Evolutionary conservation across 2,888 invertebrate genomes (phyloP).

Genomic region (Galerucella nymphaeae): DNA sequence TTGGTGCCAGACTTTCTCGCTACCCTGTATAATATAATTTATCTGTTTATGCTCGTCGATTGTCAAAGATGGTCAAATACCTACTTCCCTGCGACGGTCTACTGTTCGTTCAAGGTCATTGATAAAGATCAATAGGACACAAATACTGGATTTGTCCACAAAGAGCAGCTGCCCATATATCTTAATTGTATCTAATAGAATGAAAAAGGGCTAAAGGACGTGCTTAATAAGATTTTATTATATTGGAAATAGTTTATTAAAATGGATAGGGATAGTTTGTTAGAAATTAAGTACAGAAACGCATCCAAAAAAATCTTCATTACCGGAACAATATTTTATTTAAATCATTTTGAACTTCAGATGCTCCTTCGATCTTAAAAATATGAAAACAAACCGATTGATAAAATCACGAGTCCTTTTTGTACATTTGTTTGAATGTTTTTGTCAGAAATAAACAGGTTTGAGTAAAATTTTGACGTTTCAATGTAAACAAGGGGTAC

Average conservation of each 20-base stretch:
- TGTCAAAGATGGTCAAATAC: neutral
- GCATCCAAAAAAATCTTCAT: neutral
- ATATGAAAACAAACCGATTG: no score
- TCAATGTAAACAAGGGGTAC: no score
- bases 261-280: slow-evolving; percentile 12
- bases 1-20: no score
- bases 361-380: no score
- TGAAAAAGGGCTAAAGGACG: slow-evolving; percentile 30
- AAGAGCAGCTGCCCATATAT: slow-evolving; percentile 26
- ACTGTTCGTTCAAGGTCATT: neutral
- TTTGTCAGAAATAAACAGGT: no score
- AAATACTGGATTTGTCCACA: slow-evolving; percentile 13
- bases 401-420: no score
- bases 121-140: slow-evolving; percentile 11
- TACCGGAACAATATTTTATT: neutral
- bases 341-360: no score
- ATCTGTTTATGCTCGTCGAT: neutral
- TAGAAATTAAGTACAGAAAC: neutral
- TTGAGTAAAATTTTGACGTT: no score
- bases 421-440: no score
- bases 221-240: slow-evolving; percentile 26
- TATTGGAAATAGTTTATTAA: slow-evolving; percentile 11
- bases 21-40: no score
- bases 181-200: slow-evolving; percentile 31
- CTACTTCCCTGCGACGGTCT: neutral